These are phyloP conservation scores for Drosophila meridiana DNA, from an alignment of 2,888 invertebrate species.

Conservation along the genomic window DNA sequence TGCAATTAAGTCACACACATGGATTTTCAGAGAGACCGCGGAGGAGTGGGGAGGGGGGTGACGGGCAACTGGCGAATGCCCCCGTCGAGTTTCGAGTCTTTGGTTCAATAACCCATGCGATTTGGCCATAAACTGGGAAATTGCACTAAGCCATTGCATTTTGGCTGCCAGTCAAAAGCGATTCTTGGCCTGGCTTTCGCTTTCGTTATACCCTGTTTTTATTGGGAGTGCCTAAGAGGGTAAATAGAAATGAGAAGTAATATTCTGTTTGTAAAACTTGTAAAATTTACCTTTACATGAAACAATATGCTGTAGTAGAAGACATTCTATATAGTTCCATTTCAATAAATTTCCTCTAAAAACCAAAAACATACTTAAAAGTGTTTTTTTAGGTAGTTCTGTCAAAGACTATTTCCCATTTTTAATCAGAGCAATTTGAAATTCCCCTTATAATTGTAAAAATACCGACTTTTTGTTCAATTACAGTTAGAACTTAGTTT, in stretches of 20 bases:
- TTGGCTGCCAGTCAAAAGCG: constrained; percentile 27
- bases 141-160: constrained; percentile 28
- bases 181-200: constrained; percentile 55
- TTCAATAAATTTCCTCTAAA: not conserved
- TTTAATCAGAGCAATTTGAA: no score
- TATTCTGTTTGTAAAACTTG: not conserved
- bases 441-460: not conserved
- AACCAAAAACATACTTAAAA: no score
- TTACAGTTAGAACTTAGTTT: not conserved
- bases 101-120: constrained; percentile 43
- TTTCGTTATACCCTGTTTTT: constrained; percentile 29
- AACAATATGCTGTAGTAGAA: no score
- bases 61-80: not conserved
- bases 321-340: no score
- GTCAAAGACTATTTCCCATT: not conserved
- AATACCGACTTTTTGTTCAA: not conserved
- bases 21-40: not conserved
- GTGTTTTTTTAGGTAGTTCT: no score
- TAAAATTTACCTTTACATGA: not conserved
- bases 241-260: not conserved
- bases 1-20: constrained; percentile 48
- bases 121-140: constrained; percentile 24
- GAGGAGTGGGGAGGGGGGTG: no score
- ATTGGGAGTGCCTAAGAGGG: not conserved
- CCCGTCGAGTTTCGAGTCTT: not conserved